These are phyloP conservation scores for Echinometra lucunter DNA, from an alignment of 53 echinoderm and acorn worm genomes.

Conservation along the genomic window DNA sequence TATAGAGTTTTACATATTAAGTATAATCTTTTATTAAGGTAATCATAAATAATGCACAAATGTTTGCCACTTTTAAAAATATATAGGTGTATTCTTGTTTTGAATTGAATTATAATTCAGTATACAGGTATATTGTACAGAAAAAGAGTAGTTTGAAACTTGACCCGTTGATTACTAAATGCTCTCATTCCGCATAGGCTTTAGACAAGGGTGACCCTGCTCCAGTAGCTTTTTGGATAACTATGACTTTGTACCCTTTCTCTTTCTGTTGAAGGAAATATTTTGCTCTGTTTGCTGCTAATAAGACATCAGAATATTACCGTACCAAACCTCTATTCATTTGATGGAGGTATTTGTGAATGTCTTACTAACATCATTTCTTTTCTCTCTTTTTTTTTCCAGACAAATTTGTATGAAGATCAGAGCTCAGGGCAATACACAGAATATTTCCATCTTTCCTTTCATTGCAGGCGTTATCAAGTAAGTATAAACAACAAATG, in stretches of 20 bases:
- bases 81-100: no score
- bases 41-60: no score
- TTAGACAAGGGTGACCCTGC: no score
- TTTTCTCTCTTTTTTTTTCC: background rate
- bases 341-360: background rate
- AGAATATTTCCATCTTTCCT: slow-evolving; percentile 86
- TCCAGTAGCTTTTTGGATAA: no score
- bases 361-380: background rate
- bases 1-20: no score
- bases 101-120: no score
- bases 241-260: background rate
- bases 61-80: no score
- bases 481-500: slow-evolving; percentile 63
- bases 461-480: slow-evolving; percentile 80
- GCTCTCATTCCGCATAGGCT: no score
- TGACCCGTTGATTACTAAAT: no score
- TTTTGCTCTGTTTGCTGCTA: background rate
- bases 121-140: no score
- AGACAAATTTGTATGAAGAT: slow-evolving; percentile 90
- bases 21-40: no score
- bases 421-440: slow-evolving; percentile 84
- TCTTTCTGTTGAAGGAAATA: background rate
- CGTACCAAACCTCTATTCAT: background rate
- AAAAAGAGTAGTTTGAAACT: no score
- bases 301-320: background rate